Base-by-base conservation (phyloP, 1,140 invertebrate genomes). In the Heliconius nattereri region DNA sequence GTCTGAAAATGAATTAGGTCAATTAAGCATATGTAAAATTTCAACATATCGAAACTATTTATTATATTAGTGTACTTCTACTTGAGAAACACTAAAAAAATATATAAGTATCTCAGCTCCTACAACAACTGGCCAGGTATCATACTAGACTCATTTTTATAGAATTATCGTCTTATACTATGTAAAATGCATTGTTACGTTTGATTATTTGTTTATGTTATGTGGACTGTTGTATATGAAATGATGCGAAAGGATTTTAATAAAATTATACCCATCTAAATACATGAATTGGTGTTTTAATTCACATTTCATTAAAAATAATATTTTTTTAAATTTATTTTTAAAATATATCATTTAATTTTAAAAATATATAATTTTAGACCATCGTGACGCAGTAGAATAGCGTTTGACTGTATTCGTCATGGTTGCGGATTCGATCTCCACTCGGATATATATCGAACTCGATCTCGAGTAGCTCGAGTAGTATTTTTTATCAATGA, bases 241-340 rank as follows among this genome's bases (percentile, higher is more conserved):
- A 83, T 74, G 81, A 81, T 83, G 83, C 78, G 77, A 81, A 87
- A 84, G 83, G 83, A 86, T 87, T 89, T 89, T 87, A 89, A 85
- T 89, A 89, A 86, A 89, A 85, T 83, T 89, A 87, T 87, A 89
- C 87, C 85, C 83, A 86, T 81, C 80, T 82, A 66, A 66, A 29
- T 29, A 66, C 2, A 29, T 66, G 78, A 75, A 29, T 54, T 60
- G 72, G 76, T 16, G 66, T 83, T 83, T 85, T 75, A 78, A 85
- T 85, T 81, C 60, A 35, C 7, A 29, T 66, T 72, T 71, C 11
- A 37, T 66, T 29, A 0, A 52, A 20, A 20, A 0, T 52, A 2
- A 19, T 16, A 6, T 0, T 45, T 45, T 45, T 45, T 45, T 3
- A 45, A 13, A 16, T 16, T 13, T 45, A 16, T 6, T 16, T 45